Conservation (phyloP, 2,888 invertebrate genomes). For the Macropis europaea region DNA sequence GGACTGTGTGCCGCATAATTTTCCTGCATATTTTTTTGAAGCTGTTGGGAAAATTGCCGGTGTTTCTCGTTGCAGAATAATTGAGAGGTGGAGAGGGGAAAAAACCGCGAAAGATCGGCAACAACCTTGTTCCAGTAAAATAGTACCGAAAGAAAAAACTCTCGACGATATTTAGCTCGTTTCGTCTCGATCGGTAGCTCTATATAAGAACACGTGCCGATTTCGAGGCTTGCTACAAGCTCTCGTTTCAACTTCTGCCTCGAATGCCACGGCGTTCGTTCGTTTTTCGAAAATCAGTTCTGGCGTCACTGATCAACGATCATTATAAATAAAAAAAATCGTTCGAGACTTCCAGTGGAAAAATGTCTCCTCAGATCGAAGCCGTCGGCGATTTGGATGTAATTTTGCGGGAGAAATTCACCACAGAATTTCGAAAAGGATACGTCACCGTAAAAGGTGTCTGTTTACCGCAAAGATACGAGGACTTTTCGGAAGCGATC, state of each 20-base stretch:
- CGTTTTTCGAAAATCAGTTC: constrained; percentile 11
- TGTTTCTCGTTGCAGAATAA: not conserved
- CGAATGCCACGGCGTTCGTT: constrained; percentile 15
- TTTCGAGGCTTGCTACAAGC: not conserved
- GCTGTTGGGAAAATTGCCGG: not conserved
- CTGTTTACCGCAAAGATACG: constrained; percentile 78
- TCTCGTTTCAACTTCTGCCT: not conserved
- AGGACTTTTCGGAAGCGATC: constrained; percentile 77
- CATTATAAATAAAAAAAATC: constrained; percentile 32
- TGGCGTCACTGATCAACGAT: constrained; percentile 47
- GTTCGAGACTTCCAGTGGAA: not conserved
- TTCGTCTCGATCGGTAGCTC: constrained; percentile 5
- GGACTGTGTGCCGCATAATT: not conserved
- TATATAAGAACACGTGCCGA: constrained; percentile 40
- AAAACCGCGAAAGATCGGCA: not conserved
- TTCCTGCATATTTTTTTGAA: not conserved
- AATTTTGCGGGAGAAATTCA: constrained; percentile 67
- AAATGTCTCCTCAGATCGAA: constrained; percentile 24
- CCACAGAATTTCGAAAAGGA: constrained; percentile 72
- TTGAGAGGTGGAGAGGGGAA: not conserved
- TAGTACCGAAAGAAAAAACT: constrained; percentile 10
- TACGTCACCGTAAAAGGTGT: constrained; percentile 74
- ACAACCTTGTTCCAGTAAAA: constrained; percentile 37
- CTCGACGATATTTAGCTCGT: constrained; percentile 10
- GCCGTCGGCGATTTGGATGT: constrained; percentile 55